Base-by-base conservation (phyloP, 2,797 vertebrate species). In the Hephaestus fuliginosus region DNA sequence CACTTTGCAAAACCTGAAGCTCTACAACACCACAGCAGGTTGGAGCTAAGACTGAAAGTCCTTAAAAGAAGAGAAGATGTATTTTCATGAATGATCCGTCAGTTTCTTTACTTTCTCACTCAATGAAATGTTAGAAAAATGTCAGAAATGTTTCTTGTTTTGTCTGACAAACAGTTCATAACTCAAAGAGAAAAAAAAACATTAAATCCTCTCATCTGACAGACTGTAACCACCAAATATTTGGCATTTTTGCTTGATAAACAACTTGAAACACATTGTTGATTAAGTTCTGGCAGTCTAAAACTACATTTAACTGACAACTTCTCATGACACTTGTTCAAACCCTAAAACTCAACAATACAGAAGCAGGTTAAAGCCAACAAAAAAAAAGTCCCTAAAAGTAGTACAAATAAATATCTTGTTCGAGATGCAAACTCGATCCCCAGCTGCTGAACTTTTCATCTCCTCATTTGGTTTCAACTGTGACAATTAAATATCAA, bases 401-500 rank as follows among this genome's bases (percentile, higher is more conserved):
- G 13, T 51, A 49, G n/a, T 15, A 28, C 36, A 64, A 41, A 86
- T 41, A 18, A 49, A 72, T 17, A 36, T 53, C 39, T 2, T 52
- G 7, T 44, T 61, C n/a, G 57, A 67, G n/a, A 74, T 13, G 48
- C n/a, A 79, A 20, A 58, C 30, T 49, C 0, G 52, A 55, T 5
- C 65, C 36, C 17, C 53, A 41, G 46, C 7, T 46, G 6, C 12
- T 33, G 15, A 52, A 13, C 7, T 17, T 41, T 67, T 62, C 12
- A 41, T 49, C 28, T 30, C 39, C 60, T 61, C 1, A 39, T 43
- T 4, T 3, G 55, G 3, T 14, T 25, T 33, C n/a, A 48, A 58
- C 20, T 25, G 12, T 81, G 17, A 65, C 25, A 53, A 49, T 51
- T 13, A 61, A 63, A 74, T 53, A 44, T 39, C 52, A 58, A 65